Base-by-base conservation (phyloP, 2,797 vertebrate genomes). In the Falco berigora region DNA sequence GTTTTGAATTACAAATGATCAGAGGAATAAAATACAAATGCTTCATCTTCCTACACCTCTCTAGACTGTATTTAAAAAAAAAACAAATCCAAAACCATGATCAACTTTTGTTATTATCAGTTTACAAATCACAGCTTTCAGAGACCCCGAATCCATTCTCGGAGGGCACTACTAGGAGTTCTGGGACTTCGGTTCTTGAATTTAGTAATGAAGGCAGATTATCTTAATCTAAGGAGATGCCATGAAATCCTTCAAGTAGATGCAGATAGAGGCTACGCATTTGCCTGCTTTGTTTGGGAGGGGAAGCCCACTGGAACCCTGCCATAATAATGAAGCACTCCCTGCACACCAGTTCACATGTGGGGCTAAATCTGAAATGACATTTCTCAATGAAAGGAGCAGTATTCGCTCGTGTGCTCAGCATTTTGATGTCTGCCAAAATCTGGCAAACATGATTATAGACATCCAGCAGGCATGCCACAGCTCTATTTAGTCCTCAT, bases 151-250 rank as follows among this genome's bases (percentile, higher is more conserved):
- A 68, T 11, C 4, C 27, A 13, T 58, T 86, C 58, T 59, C 1
- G 1, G 62, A 73, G 44, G 2, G 42, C 44, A 25, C 18, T 64
- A 28, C 32, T 79, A 21, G 1, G 78, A 84, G 74, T 13, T 87
- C 32, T 50, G 50, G 83, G 92, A 87, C 74, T 40, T 78, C 38
- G 56, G 24, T 12, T 74, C 89, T 78, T 36, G 79, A 92, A 92
- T 96, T 92, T 92, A 94, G 95, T 76, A 85, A 90, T 96, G 95
- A 95, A 86, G 91, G 82, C 62, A 94, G 87, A 93, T 96, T 97
- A 97, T 71, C 88, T 81, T 97, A 96, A 97, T 95, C 38, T 77
- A 94, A 97, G 85, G 83, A 88, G 97, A 96, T 22, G 59, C 96
- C 96, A 95, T 96, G 95, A 97, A 97, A 96, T 96, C 92, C 88